Conservation (phyloP, 30 jellyfish, hydroid and myxozoan species). For the Haliclystus octoradiatus region DNA sequence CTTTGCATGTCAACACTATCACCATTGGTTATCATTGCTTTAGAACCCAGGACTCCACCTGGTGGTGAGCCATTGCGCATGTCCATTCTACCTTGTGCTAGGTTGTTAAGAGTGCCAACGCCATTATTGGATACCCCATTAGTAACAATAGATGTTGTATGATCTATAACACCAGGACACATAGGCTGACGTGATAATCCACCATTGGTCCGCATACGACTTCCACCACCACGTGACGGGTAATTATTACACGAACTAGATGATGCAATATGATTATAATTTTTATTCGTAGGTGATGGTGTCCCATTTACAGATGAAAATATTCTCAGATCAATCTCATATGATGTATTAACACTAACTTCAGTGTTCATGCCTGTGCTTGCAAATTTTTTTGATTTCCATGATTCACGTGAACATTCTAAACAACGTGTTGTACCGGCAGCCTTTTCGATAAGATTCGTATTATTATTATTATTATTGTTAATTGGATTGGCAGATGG, state of each 20-base stretch:
- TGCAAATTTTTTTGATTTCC: constrained; percentile 93
- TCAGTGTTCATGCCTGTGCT: constrained; percentile 96
- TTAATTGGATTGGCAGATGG: too few relatives aligned
- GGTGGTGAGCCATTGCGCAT: constrained; percentile 1
- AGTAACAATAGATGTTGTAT: background rate
- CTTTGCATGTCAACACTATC: background rate
- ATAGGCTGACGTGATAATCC: background rate
- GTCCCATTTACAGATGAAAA: constrained; percentile 68
- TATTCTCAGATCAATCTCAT: constrained; percentile 76
- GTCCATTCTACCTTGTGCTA: background rate
- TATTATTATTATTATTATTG: too few relatives aligned
- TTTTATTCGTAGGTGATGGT: constrained; percentile 26
- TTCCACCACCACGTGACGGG: background rate
- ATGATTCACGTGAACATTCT: constrained; percentile 95
- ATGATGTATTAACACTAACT: constrained; percentile 84
- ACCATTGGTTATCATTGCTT: background rate
- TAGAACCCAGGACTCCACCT: background rate
- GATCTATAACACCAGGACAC: background rate
- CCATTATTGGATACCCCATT: background rate
- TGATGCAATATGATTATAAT: constrained; percentile 29
- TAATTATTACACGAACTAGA: constrained; percentile 11
- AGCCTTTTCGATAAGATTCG: background rate
- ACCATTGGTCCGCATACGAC: constrained; percentile 1
- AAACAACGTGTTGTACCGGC: constrained; percentile 89
- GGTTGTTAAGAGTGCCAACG: background rate